Conservation (phyloP, 2,113 vertebrate genomes). For the Struthidea cinerea region DNA sequence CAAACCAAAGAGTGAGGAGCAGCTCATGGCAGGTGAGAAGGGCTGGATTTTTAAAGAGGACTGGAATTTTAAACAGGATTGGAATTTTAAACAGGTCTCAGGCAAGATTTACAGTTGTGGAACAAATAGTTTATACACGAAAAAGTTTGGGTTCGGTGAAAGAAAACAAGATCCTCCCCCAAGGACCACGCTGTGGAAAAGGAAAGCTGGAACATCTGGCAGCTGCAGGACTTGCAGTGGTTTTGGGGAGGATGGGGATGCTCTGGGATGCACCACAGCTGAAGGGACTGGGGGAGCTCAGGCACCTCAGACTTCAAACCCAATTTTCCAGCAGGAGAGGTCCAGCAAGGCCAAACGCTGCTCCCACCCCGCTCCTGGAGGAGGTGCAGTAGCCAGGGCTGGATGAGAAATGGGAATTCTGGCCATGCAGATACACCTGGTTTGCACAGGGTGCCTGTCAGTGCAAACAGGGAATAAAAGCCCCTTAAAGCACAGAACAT, state of each 20-base stretch:
- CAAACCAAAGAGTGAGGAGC: accelerated
- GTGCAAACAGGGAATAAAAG: neutral
- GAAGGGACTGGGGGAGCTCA: neutral
- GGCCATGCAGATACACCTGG: neutral
- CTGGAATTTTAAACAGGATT: neutral
- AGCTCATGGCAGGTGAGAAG: neutral
- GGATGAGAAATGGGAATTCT: neutral
- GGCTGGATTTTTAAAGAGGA: neutral
- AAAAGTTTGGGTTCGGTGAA: neutral
- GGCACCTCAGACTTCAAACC: neutral
- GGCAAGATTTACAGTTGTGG: accelerated
- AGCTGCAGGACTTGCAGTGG: neutral
- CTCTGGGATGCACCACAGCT: neutral
- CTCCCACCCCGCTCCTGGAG: neutral
- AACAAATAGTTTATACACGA: neutral
- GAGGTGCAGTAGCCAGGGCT: neutral
- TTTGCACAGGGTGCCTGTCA: neutral
- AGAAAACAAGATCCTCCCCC: neutral
- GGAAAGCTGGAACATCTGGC: neutral
- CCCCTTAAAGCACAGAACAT: neutral
- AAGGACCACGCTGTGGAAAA: accelerated
- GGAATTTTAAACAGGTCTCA: neutral
- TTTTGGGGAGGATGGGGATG: neutral
- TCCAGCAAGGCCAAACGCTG: neutral
- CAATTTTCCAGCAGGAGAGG: neutral